Percentiles rank a stretch among this genome's conserved stretches.
Conservation (phyloP, 1,140 invertebrate species). For the Pemphigus obesinymphae region DNA sequence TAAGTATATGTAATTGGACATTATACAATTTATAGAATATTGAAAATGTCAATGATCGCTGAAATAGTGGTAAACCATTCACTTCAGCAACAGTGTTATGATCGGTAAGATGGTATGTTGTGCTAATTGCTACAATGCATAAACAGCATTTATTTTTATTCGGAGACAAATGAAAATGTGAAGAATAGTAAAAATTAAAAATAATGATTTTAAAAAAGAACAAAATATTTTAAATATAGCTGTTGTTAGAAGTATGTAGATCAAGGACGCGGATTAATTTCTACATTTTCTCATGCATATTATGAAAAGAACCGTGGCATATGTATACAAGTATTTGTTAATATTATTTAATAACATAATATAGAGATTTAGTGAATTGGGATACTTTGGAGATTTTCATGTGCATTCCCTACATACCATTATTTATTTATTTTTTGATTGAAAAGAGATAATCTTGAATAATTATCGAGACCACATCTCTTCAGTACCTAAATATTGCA, state of each 20-base stretch:
- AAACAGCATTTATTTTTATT: no score
- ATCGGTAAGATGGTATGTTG: no score
- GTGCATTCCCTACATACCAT: conserved; percentile 36
- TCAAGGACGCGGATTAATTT: not conserved
- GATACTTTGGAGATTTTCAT: not conserved
- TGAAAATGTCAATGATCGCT: no score
- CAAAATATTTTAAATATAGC: not conserved
- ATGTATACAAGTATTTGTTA: not conserved
- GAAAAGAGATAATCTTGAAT: conserved; percentile 17
- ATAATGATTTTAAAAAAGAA: not conserved
- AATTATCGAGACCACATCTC: conserved; percentile 25
- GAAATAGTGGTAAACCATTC: no score
- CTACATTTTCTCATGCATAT: not conserved
- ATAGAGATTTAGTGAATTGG: not conserved
- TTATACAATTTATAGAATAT: no score
- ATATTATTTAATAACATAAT: not conserved
- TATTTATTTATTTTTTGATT: conserved; percentile 25
- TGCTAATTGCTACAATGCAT: no score
- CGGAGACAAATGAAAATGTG: no score
- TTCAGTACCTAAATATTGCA: conserved; percentile 36
- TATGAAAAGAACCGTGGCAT: not conserved
- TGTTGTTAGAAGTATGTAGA: not conserved
- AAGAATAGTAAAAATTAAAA: no score
- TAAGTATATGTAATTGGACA: no score
- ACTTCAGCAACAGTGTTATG: no score